Percentiles rank a stretch among this genome's conserved stretches.
Conservation (phyloP, 2,888 invertebrate genomes). For the Tenthredo notha region DNA sequence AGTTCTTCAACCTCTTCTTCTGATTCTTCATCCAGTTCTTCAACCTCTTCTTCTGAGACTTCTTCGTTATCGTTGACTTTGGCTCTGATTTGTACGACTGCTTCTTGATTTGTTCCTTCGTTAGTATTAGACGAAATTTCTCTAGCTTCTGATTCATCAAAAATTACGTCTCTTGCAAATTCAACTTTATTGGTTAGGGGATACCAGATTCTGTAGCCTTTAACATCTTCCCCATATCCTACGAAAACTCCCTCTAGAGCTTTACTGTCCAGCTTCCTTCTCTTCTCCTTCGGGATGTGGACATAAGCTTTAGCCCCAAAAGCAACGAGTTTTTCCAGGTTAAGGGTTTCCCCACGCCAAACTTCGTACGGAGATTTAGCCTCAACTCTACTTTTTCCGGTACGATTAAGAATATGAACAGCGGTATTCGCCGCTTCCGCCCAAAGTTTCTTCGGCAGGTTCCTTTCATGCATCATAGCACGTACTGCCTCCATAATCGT, state of each 20-base stretch:
- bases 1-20: background rate
- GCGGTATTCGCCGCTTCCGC: slow-evolving; percentile 72
- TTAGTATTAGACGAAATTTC: background rate
- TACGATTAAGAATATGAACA: slow-evolving; percentile 70
- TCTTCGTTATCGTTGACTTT: background rate
- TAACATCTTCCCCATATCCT: slow-evolving; percentile 66
- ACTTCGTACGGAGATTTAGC: slow-evolving; percentile 27
- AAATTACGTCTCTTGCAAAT: slow-evolving; percentile 42
- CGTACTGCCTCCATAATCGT: slow-evolving; percentile 66
- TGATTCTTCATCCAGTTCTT: background rate
- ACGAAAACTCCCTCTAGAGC: slow-evolving; percentile 62
- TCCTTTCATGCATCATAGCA: slow-evolving; percentile 58
- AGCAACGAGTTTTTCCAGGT: slow-evolving; percentile 56
- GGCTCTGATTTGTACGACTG: background rate
- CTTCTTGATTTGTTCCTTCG: background rate
- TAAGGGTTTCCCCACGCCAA: no score
- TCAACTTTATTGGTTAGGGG: slow-evolving; percentile 29
- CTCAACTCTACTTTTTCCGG: slow-evolving; percentile 68
- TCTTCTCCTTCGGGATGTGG: slow-evolving; percentile 68
- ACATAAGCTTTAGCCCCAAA: slow-evolving; percentile 68
- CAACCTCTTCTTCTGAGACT: background rate
- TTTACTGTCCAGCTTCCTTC: slow-evolving; percentile 59
- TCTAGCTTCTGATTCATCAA: background rate
- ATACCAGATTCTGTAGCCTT: slow-evolving; percentile 66
- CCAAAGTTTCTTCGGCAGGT: no score